phyloP scores from a whole-genome alignment of 1,140 invertebrate species.

The Leptinotarsa lineolata region DNA sequence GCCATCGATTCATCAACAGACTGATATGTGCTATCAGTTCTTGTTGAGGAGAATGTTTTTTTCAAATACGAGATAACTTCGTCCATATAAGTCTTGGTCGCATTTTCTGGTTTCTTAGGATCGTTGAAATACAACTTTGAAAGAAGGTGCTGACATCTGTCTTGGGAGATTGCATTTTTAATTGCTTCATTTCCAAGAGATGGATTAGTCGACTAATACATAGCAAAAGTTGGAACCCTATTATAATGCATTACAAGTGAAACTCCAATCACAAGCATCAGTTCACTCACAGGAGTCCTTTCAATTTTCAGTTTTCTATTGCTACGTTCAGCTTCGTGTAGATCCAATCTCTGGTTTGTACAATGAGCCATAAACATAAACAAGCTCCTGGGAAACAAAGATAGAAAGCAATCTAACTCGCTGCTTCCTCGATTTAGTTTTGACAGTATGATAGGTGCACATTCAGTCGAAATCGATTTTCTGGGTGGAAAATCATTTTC shows the following conservation, averaged over 20 bases:
- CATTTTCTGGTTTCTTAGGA: not conserved
- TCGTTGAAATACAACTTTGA: slow-evolving; percentile 2
- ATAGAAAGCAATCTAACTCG: no score
- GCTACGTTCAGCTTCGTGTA: no score
- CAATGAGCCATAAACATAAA: no score
- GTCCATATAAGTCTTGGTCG: slow-evolving; percentile 1
- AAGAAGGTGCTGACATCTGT: not conserved
- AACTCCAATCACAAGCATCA: no score
- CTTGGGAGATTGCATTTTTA: not conserved
- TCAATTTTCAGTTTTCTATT: no score
- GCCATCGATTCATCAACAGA: slow-evolving; percentile 51
- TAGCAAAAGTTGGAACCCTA: slow-evolving; percentile 16
- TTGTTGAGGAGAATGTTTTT: not conserved
- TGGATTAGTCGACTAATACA: slow-evolving; percentile 20
- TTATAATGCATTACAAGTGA: slow-evolving; percentile 18
- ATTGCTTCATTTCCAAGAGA: slow-evolving; percentile 15
- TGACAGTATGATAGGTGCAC: no score
- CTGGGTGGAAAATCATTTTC: no score
- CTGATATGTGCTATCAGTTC: slow-evolving; percentile 19
- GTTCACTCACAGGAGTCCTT: no score
- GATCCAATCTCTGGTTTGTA: no score
- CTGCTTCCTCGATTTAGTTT: no score
- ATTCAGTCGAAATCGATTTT: no score
- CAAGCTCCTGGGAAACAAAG: no score
- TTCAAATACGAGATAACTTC: slow-evolving; percentile 2